Evolutionary conservation across 2,888 invertebrate species (phyloP).

Genomic region (Nemapogon koenigi): DNA sequence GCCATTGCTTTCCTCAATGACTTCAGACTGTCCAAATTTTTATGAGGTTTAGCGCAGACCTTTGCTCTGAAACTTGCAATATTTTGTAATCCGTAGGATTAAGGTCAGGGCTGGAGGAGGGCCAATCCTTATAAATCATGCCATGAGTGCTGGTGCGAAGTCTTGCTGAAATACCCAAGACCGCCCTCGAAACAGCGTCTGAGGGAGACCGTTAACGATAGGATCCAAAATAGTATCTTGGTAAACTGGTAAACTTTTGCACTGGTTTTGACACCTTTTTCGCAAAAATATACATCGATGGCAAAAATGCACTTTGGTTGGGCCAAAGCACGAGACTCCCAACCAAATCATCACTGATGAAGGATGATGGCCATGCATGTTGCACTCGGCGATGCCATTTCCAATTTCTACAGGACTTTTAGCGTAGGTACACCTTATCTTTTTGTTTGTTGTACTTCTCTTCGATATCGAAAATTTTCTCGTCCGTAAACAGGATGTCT

Average conservation of each 20-base stretch:
- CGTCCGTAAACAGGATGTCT: background rate
- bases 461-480: background rate
- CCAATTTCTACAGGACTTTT: no score
- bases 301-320: background rate
- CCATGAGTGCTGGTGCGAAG: background rate
- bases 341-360: background rate
- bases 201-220: background rate
- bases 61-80: background rate
- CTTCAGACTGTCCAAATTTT: background rate
- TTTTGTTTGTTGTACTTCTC: background rate
- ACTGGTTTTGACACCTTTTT: no score
- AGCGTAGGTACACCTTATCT: no score
- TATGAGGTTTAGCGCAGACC: background rate
- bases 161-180: background rate
- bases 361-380: background rate
- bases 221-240: background rate
- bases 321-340: background rate
- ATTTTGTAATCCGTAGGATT: background rate
- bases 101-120: background rate
- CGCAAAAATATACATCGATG: no score
- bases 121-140: background rate
- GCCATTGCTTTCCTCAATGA: background rate
- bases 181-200: background rate
- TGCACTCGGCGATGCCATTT: no score
- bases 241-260: no score